Conservation (phyloP, 92 coral and sea anemone species). For the Actinostola sp. region DNA sequence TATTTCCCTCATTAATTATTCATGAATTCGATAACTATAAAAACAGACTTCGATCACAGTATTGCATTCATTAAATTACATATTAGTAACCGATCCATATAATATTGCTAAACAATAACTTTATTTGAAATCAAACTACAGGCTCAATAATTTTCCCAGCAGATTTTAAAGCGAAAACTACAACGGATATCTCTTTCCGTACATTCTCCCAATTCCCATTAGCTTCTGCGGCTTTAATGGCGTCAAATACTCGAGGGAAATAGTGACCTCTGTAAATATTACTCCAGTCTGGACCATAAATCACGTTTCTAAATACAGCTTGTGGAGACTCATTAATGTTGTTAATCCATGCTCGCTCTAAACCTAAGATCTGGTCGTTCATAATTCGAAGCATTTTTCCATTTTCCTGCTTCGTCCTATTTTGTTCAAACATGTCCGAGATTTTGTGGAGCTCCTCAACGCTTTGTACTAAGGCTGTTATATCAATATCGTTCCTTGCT, state of each 20-base stretch:
- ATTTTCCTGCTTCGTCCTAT: conserved; percentile 16
- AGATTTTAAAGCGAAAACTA: conserved; percentile 59
- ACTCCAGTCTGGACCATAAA: conserved; percentile 55
- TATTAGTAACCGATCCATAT: too few relatives aligned
- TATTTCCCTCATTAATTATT: too few relatives aligned
- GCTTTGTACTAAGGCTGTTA: conserved; percentile 53
- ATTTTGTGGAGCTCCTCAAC: conserved; percentile 50
- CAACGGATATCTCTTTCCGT: conserved; percentile 60
- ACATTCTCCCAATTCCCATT: conserved; percentile 65
- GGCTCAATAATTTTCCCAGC: conserved; percentile 46
- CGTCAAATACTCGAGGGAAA: conserved; percentile 63
- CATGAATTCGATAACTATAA: too few relatives aligned
- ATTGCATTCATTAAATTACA: too few relatives aligned
- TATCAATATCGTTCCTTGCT: conserved; percentile 37
- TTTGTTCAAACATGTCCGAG: conserved; percentile 52
- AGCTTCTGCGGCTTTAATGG: conserved; percentile 35
- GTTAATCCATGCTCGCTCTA: conserved; percentile 82
- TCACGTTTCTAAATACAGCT: conserved; percentile 58
- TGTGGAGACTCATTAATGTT: conserved; percentile 34
- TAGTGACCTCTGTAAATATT: conserved; percentile 61
- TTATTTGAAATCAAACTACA: too few relatives aligned
- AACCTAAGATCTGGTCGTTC: conserved; percentile 76
- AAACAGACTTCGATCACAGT: too few relatives aligned
- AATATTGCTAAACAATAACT: too few relatives aligned
- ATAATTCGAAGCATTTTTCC: conserved; percentile 49